These are phyloP conservation scores for Tridacna crocea DNA, from an alignment of 2,888 invertebrate genomes.

Conservation along the genomic window DNA sequence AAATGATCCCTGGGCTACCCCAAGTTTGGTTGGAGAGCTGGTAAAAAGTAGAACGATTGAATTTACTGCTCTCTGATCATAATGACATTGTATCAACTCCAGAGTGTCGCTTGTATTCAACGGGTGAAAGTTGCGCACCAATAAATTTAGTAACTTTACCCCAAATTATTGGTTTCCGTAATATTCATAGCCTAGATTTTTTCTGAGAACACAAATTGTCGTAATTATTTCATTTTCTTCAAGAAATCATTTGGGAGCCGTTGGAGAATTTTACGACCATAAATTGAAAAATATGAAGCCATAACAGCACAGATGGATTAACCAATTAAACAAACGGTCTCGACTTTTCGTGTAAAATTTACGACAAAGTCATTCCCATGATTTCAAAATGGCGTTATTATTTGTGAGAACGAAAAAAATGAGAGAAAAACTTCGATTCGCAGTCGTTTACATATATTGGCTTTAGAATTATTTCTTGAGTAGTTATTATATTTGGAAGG, in stretches of 20 bases:
- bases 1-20: too few species aligned
- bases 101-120: neutral
- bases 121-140: neutral
- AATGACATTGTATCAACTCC: too few species aligned
- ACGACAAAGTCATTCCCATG: constrained; percentile 25
- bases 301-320: constrained; percentile 40
- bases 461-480: neutral
- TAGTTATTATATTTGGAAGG: neutral
- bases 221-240: constrained; percentile 37
- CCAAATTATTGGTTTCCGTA: neutral
- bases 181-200: constrained; percentile 16
- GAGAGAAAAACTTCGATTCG: neutral
- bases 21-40: too few species aligned
- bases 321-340: constrained; percentile 32
- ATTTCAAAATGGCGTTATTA: constrained; percentile 26
- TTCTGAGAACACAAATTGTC: constrained; percentile 1
- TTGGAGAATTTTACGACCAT: constrained; percentile 42
- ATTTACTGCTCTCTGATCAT: too few species aligned
- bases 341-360: constrained; percentile 20
- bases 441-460: constrained; percentile 10
- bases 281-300: constrained; percentile 48
- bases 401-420: constrained; percentile 1
- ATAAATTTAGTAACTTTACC: constrained; percentile 2
- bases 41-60: too few species aligned
- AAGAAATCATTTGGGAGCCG: constrained; percentile 39